Evolutionary conservation across 2,797 vertebrate genomes (phyloP).

Genomic region (Mionectes olivaceus): DNA sequence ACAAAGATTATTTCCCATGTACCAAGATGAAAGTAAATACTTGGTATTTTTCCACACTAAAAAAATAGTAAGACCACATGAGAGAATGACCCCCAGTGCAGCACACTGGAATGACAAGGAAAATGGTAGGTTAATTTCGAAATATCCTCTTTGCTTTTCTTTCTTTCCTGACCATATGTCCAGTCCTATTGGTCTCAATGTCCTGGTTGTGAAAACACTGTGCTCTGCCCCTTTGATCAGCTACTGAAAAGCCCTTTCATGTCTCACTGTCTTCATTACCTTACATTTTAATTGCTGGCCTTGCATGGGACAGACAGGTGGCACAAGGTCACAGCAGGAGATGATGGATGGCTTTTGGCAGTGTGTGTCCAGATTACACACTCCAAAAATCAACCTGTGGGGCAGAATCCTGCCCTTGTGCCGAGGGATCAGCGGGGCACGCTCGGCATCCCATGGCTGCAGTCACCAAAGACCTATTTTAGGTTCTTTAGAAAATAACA

Average conservation of each 20-base stretch:
- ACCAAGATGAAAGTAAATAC: neutral
- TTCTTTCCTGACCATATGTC: neutral
- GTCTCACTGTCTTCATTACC: slow-evolving; percentile 44
- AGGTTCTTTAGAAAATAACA: neutral
- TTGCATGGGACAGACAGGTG: slow-evolving; percentile 15
- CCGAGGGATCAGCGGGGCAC: neutral
- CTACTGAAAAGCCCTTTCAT: slow-evolving; percentile 49
- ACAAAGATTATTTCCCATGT: neutral
- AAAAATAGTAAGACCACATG: rapidly evolving
- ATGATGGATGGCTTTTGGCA: slow-evolving; percentile 38
- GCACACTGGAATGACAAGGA: neutral
- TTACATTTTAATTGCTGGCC: slow-evolving; percentile 57
- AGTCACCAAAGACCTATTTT: neutral
- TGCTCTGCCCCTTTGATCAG: slow-evolving; percentile 53
- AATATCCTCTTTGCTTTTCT: neutral
- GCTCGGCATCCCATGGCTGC: neutral
- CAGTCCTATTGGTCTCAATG: neutral
- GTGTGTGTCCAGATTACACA: neutral
- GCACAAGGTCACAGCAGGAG: slow-evolving; percentile 21
- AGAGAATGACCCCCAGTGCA: neutral
- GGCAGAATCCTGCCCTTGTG: neutral
- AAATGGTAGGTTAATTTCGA: neutral
- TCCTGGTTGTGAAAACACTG: neutral
- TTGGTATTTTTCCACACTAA: neutral
- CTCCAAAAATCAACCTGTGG: neutral